Evolutionary conservation across 2,797 vertebrate species (phyloP).

Genomic region (Austrolebias charrua): DNA sequence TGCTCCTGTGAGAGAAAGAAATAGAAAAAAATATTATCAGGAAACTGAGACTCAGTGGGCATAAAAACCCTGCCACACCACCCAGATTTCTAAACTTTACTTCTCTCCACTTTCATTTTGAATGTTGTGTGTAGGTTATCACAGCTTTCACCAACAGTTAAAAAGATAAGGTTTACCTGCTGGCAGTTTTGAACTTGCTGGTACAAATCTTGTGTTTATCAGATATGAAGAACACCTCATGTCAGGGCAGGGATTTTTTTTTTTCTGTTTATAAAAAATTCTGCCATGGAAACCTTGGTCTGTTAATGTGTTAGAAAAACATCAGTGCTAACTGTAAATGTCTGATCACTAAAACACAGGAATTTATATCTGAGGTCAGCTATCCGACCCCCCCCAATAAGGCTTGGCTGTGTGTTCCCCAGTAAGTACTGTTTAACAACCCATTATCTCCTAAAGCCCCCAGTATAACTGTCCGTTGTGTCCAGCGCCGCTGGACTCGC

Average conservation of each 20-base stretch:
- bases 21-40: neutral
- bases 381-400: no score
- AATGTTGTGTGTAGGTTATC: no score
- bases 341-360: constrained; percentile 3
- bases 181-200: neutral
- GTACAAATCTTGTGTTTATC: neutral
- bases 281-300: neutral
- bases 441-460: no score
- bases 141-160: neutral
- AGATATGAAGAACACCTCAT: neutral
- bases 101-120: no score
- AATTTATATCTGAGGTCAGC: constrained; percentile 13
- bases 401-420: no score
- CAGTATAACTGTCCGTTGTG: no score
- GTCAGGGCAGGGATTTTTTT: neutral
- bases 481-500: no score
- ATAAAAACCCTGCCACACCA: neutral
- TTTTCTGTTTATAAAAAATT: constrained; percentile 25
- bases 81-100: no score
- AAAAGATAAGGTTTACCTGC: neutral
- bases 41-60: neutral
- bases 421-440: no score
- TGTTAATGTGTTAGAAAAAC: constrained; percentile 25
- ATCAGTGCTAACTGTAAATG: constrained; percentile 27
- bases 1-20: neutral